Evolutionary conservation across 1,140 invertebrate genomes (phyloP), one percentile per base, ranked within the genome.

Genomic region (Heliconius nattereri): DNA sequence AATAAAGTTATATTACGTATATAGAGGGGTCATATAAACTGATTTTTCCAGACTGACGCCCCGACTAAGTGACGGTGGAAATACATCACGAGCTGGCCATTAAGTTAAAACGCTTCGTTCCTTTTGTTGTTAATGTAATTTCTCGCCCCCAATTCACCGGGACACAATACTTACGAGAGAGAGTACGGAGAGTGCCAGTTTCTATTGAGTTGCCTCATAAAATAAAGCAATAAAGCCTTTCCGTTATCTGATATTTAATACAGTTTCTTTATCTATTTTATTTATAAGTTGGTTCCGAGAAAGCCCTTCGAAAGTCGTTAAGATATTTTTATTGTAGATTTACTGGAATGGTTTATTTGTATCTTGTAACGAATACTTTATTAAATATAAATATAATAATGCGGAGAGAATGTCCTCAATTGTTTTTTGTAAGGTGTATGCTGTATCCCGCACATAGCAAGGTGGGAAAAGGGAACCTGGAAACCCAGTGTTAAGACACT

Each of bases 61-160:
- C 60, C 60, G 9, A 29, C 71, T 40, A 40, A 40, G 71, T 72
- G 71, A 72, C 35, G 35, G 71, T 6, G 7, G 16, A 71, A 71
- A 66, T 66, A 66, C 35, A 72, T 71, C 75, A 40, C 75, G 75
- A 40, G 35, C 40, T 45, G 57, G 40, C 79, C 76, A 81, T 81
- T 78, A 78, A 54, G 45, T 52, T 77, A 81, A 81, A 81, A 81
- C 60, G 79, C 73, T 77, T 74, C 75, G 57, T 76, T 75, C 75
- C 75, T 40, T 76, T 80, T 57, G 72, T 77, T 81, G 75, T 78
- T 77, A 79, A 79, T 72, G 73, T 70, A 75, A 79, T 77, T 81
- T 81, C 79, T 72, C 32, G 71, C 71, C 71, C 13, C 71, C 71
- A 72, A 72, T 72, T 40, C 71, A 11, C 71, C 29, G 29, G 35